Base-by-base conservation (phyloP, 2,888 invertebrate genomes). In the Strigamia crassipes region DNA sequence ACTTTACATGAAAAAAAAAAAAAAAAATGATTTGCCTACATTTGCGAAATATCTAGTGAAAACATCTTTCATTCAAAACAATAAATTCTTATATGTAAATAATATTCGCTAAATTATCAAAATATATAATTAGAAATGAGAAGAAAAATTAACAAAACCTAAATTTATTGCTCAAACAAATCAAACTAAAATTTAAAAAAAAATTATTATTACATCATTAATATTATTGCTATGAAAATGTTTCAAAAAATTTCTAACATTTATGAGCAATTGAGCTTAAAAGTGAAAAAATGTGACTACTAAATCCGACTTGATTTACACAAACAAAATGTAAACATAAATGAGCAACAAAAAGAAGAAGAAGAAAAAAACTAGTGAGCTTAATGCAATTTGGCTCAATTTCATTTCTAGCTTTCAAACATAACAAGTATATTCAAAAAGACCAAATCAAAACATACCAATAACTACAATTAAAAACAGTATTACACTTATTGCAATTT, bases 401-500 rank as follows among this genome's bases (percentile, higher is more conserved):
- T 51, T 51, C 51, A 51, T 4, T 51, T 6, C 56, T 56, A 56
- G 3, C 56, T 9, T 56, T 56, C 56, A 56, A 56, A 56, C 56
- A 56, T 18, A 56, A 56, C n/a, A n/a, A 56, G 56, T 56, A 13
- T 46, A 46, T 46, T 46, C 56, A 56, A 56, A 56, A 56, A 18
- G 9, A 5, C 9, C 21, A 9, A 56, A 18, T 56, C n/a, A 18
- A 56, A 56, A 56, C 56, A 56, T 56, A 23, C 73, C 73, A 73
- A 15, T 31, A 73, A 73, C 21, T 56, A 73, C 31, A 73, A 73
- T 73, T 56, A 18, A 56, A 56, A 56, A 56, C 21, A 56, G 73
- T 73, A 73, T 31, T 73, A 73, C 31, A 61, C 12, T 78, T 78
- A 78, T 78, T 78, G 38, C 42, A 78, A 78, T 78, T 13, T 41